These are phyloP conservation scores for Sebastes kiyomatsui DNA, from an alignment of 2,797 vertebrate species.

Conservation along the genomic window DNA sequence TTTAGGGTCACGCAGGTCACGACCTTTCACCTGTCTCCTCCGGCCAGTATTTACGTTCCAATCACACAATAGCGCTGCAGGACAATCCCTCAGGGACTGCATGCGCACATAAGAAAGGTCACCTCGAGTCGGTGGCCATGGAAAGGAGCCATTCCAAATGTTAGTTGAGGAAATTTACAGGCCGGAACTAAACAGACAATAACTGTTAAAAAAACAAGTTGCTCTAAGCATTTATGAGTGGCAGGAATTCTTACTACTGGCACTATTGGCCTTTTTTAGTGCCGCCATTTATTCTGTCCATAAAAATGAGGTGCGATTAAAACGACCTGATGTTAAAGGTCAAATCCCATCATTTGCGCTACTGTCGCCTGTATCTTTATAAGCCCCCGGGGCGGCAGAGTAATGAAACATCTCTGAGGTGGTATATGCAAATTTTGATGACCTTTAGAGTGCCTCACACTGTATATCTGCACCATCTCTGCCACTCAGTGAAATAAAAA, in stretches of 20 bases:
- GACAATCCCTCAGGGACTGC: conserved; percentile 1
- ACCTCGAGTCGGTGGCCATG: conserved; percentile 21
- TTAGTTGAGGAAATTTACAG: conserved; percentile 36
- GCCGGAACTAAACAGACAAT: conserved; percentile 42
- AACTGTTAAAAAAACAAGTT: conserved; percentile 13
- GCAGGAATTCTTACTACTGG: conserved; percentile 26
- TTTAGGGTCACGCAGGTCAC: conserved; percentile 37
- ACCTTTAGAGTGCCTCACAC: conserved; percentile 38
- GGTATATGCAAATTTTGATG: conserved; percentile 38
- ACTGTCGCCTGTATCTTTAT: conserved; percentile 11
- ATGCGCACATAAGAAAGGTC: conserved; percentile 51
- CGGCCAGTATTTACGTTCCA: conserved; percentile 51
- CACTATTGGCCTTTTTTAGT: conserved; percentile 15
- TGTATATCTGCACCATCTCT: neutral
- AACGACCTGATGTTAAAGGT: conserved; percentile 56
- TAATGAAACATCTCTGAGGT: conserved; percentile 44
- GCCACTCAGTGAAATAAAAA: neutral
- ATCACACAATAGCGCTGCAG: conserved; percentile 37
- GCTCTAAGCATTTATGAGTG: conserved; percentile 44
- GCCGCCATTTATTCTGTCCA: conserved; percentile 21
- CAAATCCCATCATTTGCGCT: conserved; percentile 43
- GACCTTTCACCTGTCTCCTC: conserved; percentile 51
- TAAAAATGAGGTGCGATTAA: conserved; percentile 41
- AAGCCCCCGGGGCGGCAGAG: conserved; percentile 1
- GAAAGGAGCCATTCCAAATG: conserved; percentile 33